A percentile compares a stretch with the other conserved stretches of the same genome.
phyloP scores from a whole-genome alignment of 2,797 vertebrate species.

The Bovichtus variegatus region DNA sequence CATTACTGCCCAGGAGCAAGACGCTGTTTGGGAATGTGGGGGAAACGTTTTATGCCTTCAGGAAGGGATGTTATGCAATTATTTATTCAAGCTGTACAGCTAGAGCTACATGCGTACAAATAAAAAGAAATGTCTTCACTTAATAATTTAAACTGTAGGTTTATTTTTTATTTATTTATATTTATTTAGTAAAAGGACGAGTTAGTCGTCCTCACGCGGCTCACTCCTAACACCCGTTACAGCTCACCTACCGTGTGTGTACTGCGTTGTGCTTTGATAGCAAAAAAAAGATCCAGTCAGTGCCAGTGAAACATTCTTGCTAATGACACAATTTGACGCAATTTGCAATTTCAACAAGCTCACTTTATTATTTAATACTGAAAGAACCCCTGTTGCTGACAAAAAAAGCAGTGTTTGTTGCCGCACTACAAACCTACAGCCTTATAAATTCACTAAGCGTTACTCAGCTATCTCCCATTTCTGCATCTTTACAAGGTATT shows the following conservation, averaged over 20 bases:
- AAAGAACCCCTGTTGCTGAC: neutral
- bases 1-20: slow-evolving; percentile 1
- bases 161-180: no score
- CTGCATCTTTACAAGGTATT: neutral
- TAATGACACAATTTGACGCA: neutral
- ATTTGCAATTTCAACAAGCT: no score
- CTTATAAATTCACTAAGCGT: no score
- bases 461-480: neutral
- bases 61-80: slow-evolving; percentile 8
- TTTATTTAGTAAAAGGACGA: no score
- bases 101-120: neutral
- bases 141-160: neutral
- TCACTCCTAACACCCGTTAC: neutral
- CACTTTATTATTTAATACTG: neutral
- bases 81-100: slow-evolving; percentile 1
- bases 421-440: no score
- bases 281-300: neutral
- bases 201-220: neutral
- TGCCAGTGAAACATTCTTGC: neutral
- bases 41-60: slow-evolving; percentile 23
- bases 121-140: neutral
- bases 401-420: no score
- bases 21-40: slow-evolving; percentile 10
- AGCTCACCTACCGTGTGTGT: neutral
- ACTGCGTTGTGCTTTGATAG: neutral